A percentile compares a stretch with the other conserved stretches of the same genome.
Evolutionary conservation across 2,888 invertebrate genomes (phyloP).

Genomic region (Eristalinus aeneus): DNA sequence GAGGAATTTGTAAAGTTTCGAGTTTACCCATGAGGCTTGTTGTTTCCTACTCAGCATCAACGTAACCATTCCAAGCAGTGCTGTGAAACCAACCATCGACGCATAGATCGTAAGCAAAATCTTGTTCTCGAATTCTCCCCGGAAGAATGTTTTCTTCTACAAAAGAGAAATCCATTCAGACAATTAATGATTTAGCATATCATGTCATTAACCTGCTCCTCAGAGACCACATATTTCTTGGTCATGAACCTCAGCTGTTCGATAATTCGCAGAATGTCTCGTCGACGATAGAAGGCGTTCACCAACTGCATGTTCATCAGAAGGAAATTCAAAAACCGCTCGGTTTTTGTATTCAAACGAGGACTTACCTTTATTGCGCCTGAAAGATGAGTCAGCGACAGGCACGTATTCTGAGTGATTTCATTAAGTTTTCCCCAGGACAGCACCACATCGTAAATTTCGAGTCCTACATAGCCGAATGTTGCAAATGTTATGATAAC

Average conservation of each 20-base stretch:
- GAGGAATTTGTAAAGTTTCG: not conserved
- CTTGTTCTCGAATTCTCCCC: slow-evolving; percentile 71
- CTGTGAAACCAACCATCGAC: slow-evolving; percentile 65
- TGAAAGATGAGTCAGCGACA: slow-evolving; percentile 69
- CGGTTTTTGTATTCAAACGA: not conserved
- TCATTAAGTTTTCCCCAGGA: slow-evolving; percentile 62
- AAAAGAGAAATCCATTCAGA: not conserved
- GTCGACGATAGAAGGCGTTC: slow-evolving; percentile 71
- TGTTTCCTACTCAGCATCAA: slow-evolving; percentile 64
- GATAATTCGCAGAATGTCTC: slow-evolving; percentile 54
- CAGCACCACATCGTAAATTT: slow-evolving; percentile 68
- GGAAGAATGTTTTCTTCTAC: slow-evolving; percentile 57
- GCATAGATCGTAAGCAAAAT: slow-evolving; percentile 56
- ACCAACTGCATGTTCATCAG: slow-evolving; percentile 45
- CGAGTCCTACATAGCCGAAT: slow-evolving; percentile 68
- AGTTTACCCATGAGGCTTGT: not conserved
- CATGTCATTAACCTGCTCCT: slow-evolving; percentile 48
- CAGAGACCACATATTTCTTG: slow-evolving; percentile 65
- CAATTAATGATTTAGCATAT: no score
- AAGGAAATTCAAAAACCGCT: not conserved
- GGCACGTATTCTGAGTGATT: slow-evolving; percentile 71
- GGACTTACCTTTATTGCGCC: slow-evolving; percentile 67
- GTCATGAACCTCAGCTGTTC: slow-evolving; percentile 55
- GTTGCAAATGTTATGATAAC: slow-evolving; percentile 21
- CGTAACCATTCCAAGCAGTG: slow-evolving; percentile 51